Evolutionary conservation across 1,140 invertebrate species (phyloP), one percentile per base, ranked within the genome.

Genomic region (Parasteatoda tepidariorum): DNA sequence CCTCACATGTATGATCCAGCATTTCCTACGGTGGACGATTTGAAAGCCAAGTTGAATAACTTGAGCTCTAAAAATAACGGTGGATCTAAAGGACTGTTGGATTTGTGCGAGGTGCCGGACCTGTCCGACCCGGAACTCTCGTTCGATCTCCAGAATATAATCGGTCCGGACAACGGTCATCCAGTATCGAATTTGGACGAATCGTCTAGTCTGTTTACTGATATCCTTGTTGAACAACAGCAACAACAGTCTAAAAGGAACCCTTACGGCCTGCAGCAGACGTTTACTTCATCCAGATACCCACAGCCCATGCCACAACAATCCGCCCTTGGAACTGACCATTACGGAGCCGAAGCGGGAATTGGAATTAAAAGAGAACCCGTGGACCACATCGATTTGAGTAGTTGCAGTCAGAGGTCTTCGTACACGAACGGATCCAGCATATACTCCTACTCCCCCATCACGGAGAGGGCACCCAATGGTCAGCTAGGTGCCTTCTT

Each of bases 121-220:
- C 84, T 86, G 31, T 85, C 76, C 34, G 61, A 84, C 13, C 85
- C 85, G 34, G 86, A 86, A 55, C 79, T 86, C 28, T 86, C 86
- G 9, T 85, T 86, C 55, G 86, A 86, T 41, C 76, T 86, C n/a
- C 86, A 86, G 59, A 83, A 85, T 57, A 85, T 86, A 26, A 86
- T 86, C n/a, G 70, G 66, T 28, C 70, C 64, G 64, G 78, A 86
- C 62, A 78, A 33, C 79, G 74, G 48, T 48, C 62, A 71, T 24
- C 68, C 74, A 7, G 84, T 22, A 7, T 55, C 24, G 13, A 38
- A 55, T 18, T 62, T 84, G 5, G 83, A 84, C 62, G 83, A 84
- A 7, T 84, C 83, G 1, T 67, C 61, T 28, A 74, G 54, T 26
- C 54, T 75, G 4, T 84, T 84, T 64, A 57, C 62, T 15, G 83